These are phyloP conservation scores for Lepidurus couesii DNA, from an alignment of 1,140 invertebrate genomes.

Conservation along the genomic window DNA sequence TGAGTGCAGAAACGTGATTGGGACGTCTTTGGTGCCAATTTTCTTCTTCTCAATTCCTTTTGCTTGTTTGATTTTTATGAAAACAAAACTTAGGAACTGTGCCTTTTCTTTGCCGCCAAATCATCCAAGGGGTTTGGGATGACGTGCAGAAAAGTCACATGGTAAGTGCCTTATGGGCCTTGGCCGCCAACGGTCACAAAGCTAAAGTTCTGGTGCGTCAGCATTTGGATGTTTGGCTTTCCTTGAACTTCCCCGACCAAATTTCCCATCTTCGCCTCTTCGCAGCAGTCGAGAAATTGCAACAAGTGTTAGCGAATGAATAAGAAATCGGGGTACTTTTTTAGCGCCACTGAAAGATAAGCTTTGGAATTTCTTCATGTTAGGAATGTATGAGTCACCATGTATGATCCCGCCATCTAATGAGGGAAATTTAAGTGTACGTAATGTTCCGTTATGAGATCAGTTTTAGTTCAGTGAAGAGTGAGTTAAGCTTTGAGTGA, in stretches of 20 bases:
- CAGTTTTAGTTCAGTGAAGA: background rate
- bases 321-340: background rate
- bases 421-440: too few relatives aligned
- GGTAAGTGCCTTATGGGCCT: background rate
- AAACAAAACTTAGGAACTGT: background rate
- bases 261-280: background rate
- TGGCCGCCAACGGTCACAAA: background rate
- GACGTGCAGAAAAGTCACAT: background rate
- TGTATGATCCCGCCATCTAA: too few relatives aligned
- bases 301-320: background rate
- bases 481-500: background rate
- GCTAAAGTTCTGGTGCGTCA: conserved; percentile 2
- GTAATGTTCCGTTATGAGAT: too few relatives aligned
- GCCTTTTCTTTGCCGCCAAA: background rate
- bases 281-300: background rate
- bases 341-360: too few relatives aligned
- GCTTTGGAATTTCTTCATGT: too few relatives aligned
- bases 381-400: too few relatives aligned
- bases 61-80: background rate
- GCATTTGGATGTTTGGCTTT: conserved; percentile 8
- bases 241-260: background rate
- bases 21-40: background rate
- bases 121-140: background rate
- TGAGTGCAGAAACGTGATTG: background rate
- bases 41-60: background rate